These are phyloP conservation scores for Phalangium opilio DNA, from an alignment of 2,888 invertebrate species.

Conservation along the genomic window DNA sequence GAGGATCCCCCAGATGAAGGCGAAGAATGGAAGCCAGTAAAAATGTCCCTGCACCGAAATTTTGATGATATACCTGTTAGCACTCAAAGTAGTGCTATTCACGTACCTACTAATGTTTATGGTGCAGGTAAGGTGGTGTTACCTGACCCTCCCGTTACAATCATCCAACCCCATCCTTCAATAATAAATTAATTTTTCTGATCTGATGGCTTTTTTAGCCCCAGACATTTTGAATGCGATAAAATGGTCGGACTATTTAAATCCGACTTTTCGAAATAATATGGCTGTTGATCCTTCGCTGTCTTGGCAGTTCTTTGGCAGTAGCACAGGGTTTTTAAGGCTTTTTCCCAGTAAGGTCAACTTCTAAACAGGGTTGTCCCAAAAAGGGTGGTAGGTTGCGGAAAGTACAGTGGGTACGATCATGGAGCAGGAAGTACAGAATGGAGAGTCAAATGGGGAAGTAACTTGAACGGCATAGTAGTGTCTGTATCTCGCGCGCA, in stretches of 20 bases:
- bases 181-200: no score
- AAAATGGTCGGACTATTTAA: conserved; percentile 73
- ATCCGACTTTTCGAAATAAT: conserved; percentile 67
- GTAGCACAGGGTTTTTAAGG: conserved; percentile 76
- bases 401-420: background rate
- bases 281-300: conserved; percentile 74
- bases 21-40: background rate
- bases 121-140: conserved; percentile 48
- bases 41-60: conserved; percentile 8
- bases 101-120: conserved; percentile 86
- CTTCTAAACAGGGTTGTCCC: background rate
- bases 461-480: no score
- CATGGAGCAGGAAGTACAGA: no score
- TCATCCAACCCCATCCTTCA: no score
- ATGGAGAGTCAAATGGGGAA: no score
- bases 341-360: conserved; percentile 67
- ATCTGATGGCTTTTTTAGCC: conserved; percentile 35
- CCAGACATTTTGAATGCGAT: conserved; percentile 77
- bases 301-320: conserved; percentile 96
- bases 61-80: conserved; percentile 33
- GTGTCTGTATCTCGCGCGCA: no score
- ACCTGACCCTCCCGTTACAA: no score
- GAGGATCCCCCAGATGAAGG: conserved; percentile 2
- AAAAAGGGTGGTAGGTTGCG: background rate
- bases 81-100: conserved; percentile 65